Evolutionary conservation across 92 coral and sea anemone genomes (phyloP).

Genomic region (Parazoanthus atlanticus): DNA sequence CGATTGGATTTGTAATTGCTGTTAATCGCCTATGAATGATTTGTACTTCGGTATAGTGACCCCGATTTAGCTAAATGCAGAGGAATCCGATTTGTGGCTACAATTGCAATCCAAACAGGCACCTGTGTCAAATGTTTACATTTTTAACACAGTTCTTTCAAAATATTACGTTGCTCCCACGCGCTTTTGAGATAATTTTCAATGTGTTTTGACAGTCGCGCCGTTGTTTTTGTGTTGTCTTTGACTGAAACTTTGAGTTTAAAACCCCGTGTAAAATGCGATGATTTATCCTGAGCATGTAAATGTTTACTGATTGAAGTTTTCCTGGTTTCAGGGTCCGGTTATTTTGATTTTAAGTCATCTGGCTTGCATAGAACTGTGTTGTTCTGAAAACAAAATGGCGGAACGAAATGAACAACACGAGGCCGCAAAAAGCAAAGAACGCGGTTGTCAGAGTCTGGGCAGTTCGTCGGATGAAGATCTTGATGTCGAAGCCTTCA

Average conservation of each 20-base stretch:
- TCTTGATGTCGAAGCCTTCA: constrained; percentile 19
- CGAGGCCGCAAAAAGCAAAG: background rate
- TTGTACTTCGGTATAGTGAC: background rate
- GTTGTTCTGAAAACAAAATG: constrained; percentile 16
- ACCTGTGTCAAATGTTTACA: background rate
- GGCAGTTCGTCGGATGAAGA: constrained; percentile 14
- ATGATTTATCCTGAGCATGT: background rate
- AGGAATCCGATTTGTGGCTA: constrained; percentile 18
- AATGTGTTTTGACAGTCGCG: background rate
- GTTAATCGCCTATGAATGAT: background rate
- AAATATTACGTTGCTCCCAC: background rate
- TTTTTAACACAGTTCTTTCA: background rate
- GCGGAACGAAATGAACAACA: constrained; percentile 18
- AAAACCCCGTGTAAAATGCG: background rate
- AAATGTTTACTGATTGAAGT: background rate
- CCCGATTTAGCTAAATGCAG: background rate
- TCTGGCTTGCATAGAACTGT: background rate
- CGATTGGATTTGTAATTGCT: background rate
- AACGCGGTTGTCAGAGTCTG: background rate
- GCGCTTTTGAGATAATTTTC: background rate
- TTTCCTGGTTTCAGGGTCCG: background rate
- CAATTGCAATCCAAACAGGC: background rate
- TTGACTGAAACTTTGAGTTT: no score
- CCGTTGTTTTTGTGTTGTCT: background rate
- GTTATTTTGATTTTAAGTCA: background rate